These are phyloP conservation scores for Otis tarda DNA, from an alignment of 2,113 vertebrate species.

Conservation along the genomic window DNA sequence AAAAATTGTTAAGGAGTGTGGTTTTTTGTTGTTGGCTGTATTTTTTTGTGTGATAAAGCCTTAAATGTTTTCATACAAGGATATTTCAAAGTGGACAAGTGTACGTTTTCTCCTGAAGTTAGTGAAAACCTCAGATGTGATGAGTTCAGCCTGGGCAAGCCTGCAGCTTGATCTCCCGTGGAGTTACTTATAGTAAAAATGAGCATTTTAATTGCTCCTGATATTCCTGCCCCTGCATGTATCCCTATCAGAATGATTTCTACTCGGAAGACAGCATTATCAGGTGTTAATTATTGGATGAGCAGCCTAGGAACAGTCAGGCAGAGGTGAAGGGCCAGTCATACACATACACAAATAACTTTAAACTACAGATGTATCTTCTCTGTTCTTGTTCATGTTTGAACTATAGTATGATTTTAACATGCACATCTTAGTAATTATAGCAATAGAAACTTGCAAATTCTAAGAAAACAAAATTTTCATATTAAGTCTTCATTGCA, in stretches of 20 bases:
- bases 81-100: neutral
- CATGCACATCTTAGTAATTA: neutral
- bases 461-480: neutral
- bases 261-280: neutral
- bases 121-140: neutral
- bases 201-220: constrained; percentile 38
- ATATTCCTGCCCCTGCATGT: neutral
- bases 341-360: neutral
- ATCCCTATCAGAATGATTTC: neutral
- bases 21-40: neutral
- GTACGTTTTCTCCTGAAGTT: neutral
- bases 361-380: neutral
- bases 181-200: constrained; percentile 30
- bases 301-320: neutral
- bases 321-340: neutral
- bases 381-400: neutral
- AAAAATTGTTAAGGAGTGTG: neutral
- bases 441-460: neutral
- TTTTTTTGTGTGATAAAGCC: neutral
- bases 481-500: neutral
- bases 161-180: neutral
- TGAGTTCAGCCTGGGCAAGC: neutral
- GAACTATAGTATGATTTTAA: neutral
- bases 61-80: neutral
- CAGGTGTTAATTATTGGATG: constrained; percentile 1